Base-by-base conservation (phyloP, 2,113 vertebrate genomes). In the Oryctolagus cuniculus region DNA sequence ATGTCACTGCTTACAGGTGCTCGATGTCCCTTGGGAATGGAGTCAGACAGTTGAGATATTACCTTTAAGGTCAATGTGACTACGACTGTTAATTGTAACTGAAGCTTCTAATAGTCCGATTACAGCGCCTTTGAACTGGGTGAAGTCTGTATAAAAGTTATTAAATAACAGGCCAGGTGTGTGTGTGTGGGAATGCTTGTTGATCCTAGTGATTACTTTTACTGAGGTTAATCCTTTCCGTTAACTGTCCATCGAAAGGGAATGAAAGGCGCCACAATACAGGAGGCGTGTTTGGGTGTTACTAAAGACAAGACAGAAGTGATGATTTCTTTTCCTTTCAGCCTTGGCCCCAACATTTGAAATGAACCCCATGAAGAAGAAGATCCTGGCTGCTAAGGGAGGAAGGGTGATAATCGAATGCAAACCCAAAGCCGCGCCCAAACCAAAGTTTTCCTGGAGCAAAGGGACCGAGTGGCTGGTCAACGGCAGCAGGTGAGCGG, bases 391-490 rank as follows among this genome's bases (percentile, higher is more conserved):
- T 53, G 98, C 99, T 19, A 99, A 98, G 97, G 99, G 99, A 8
- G 98, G 99, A 0, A 99, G 98, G 10, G 99, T 99, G 70, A 98
- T 99, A 94, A 99, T 99, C 38, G 98, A 99, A 77, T 99, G 99
- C 97, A 99, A 99, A 89, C 99, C 99, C 27, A 99, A 99, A 98
- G 99, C 99, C 0, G 99, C 99, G 61, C 99, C 99, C 0, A 99
- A 99, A 92, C 99, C 99, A 15, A 97, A 88, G 77, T 98, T 99
- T 97, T 99, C 98, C 0, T 99, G 99, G 99, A 99, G 99, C 98
- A 99, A 99, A 98, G 99, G 99, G 93, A 99, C 99, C 0, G 99
- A 99, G 97, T 97, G 99, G 96, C 99, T 99, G 21, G 98, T 97
- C 83, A 99, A 99, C 97, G 98, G 99, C 6, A 99, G 98, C 97